Evolutionary conservation across 2,888 invertebrate genomes (phyloP).

Genomic region (Limnephilus auricula): DNA sequence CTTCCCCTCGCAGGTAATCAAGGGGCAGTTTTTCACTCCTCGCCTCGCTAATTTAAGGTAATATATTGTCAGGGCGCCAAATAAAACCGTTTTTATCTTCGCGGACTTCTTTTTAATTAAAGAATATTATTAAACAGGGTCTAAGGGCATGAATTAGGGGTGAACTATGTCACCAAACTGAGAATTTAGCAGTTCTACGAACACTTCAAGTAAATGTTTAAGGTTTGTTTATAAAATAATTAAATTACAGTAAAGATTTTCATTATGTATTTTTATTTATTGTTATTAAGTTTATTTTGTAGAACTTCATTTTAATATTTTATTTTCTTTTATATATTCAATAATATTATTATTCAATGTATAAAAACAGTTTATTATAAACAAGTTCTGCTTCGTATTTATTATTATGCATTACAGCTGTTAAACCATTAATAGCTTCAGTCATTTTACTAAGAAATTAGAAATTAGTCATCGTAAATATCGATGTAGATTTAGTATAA

Average conservation of each 20-base stretch:
- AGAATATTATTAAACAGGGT: constrained; percentile 15
- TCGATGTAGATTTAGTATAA: too few relatives aligned
- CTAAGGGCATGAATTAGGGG: background rate
- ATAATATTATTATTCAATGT: too few relatives aligned
- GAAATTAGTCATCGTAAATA: too few relatives aligned
- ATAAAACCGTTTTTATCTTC: constrained; percentile 36
- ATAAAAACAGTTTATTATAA: too few relatives aligned
- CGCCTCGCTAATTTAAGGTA: constrained; percentile 24
- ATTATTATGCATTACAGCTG: too few relatives aligned
- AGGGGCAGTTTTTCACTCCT: constrained; percentile 5
- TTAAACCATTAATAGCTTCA: too few relatives aligned
- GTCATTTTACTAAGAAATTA: too few relatives aligned
- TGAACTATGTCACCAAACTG: background rate
- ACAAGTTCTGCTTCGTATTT: too few relatives aligned
- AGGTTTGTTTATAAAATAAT: background rate
- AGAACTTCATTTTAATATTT: too few relatives aligned
- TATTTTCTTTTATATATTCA: too few relatives aligned
- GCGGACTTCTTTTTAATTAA: constrained; percentile 31
- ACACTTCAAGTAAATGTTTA: background rate
- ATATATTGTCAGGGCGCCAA: constrained; percentile 33
- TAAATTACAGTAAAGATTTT: background rate
- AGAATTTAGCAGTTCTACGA: background rate
- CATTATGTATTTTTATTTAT: background rate
- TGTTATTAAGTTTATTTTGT: too few relatives aligned
- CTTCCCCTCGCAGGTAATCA: background rate